Percentiles rank a stretch among this genome's conserved stretches.
phyloP scores from a whole-genome alignment of 1,140 invertebrate genomes.

The Orius insidiosus region DNA sequence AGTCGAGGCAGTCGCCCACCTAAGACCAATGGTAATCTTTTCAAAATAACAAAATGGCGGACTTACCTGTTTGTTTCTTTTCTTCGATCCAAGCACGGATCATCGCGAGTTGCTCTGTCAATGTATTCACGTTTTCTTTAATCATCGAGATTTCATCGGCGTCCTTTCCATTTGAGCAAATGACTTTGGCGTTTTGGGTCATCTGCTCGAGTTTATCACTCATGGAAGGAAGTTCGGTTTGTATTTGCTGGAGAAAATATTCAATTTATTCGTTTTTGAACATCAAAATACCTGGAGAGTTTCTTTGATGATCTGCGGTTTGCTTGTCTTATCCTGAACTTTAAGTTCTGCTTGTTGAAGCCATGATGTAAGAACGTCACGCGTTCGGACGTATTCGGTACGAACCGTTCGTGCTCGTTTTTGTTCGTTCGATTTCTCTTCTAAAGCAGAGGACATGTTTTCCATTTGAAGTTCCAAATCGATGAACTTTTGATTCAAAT shows the following conservation, averaged over 20 bases:
- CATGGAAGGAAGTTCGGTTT: constrained; percentile 51
- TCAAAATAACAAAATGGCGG: not conserved
- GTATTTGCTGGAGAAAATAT: constrained; percentile 37
- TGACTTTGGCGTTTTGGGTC: constrained; percentile 54
- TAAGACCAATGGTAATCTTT: constrained; percentile 24
- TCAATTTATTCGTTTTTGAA: constrained; percentile 9
- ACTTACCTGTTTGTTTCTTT: constrained; percentile 44
- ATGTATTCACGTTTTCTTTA: constrained; percentile 49
- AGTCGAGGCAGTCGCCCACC: constrained; percentile 71
- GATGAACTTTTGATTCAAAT: constrained; percentile 40
- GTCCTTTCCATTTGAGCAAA: constrained; percentile 61
- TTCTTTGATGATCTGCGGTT: constrained; percentile 59
- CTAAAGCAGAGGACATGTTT: constrained; percentile 52
- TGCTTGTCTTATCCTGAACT: constrained; percentile 59
- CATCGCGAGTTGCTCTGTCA: constrained; percentile 60
- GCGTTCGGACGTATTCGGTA: constrained; percentile 57
- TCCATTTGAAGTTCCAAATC: constrained; percentile 63
- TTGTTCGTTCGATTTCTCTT: constrained; percentile 69
- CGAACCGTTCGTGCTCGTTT: constrained; percentile 65
- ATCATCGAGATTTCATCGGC: constrained; percentile 58
- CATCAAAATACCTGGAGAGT: constrained; percentile 38
- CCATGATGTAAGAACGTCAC: constrained; percentile 68
- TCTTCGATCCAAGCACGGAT: constrained; percentile 61
- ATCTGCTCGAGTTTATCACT: constrained; percentile 60
- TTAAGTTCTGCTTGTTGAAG: constrained; percentile 62